Evolutionary conservation across 2,797 vertebrate genomes (phyloP), one percentile per base, ranked within the genome.

Genomic region (Acrossocheilus fasciatus): DNA sequence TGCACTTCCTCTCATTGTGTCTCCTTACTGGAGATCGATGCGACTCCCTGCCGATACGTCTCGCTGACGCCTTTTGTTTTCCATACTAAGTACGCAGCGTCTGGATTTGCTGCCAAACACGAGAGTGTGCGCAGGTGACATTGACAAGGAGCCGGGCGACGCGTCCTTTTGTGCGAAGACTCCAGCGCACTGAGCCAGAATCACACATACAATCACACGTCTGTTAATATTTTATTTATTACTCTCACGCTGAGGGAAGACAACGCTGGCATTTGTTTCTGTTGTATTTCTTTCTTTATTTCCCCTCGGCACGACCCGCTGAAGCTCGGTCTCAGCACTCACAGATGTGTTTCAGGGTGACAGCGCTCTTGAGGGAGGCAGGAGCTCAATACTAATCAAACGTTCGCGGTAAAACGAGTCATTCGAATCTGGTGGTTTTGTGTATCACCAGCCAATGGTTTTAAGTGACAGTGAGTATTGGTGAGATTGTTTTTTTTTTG

Each of bases 21-120:
- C 93, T 92, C 91, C 92, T 93, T 90, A 87, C 90, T 88, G 88
- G 89, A 91, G 93, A 96, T 96, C 92, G 88, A 96, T 95, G 90
- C 86, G 87, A 88, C 87, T 91, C 92, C 92, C 90, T 92, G 93
- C 89, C 93, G 88, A 88, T 87, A 91, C 88, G 90, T 91, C 93
- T 93, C 90, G 87, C 91, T 92, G 93, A 93, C 91, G 87, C 91
- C 91, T 92, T 92, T 88, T 84, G 75, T 82, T 87, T 87, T 64
- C 76, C 52, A 34, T 34, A 26, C n/a, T 30, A 34, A 82, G 79
- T 45, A 41, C 18, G 23, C 70, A 54, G 69, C 6, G 59, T 83
- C 82, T 75, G 77, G 36, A 52, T 69, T 54, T 4, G 4, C 59
- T 75, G 87, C 45, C 69, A 80, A 59, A 52, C 59, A 54, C 26